phyloP scores from a whole-genome alignment of 2,113 vertebrate genomes.

The Pseudorectes ferrugineus region DNA sequence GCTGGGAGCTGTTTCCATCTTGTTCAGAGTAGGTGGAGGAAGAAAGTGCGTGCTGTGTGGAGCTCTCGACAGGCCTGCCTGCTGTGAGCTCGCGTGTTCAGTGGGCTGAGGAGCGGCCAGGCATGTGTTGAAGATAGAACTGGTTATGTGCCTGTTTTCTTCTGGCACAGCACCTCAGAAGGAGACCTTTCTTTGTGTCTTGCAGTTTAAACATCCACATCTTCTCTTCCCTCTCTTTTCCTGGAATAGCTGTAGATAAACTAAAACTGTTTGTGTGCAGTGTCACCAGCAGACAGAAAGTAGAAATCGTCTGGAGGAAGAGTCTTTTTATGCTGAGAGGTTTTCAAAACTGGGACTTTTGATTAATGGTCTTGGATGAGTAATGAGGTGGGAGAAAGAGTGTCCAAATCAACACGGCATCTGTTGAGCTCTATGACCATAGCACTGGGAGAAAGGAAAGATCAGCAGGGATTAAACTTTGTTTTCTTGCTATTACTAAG shows the following conservation, averaged over 20 bases:
- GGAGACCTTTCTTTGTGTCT: conserved; percentile 4
- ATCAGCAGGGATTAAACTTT: not conserved
- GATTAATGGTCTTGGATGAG: not conserved
- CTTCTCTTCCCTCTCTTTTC: not conserved
- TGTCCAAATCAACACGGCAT: not conserved
- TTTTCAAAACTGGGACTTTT: not conserved
- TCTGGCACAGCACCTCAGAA: not conserved
- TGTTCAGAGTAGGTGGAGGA: conserved; percentile 34
- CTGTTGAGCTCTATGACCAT: not conserved
- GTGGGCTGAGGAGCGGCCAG: conserved; percentile 13
- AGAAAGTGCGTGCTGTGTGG: conserved; percentile 7
- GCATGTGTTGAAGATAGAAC: not conserved
- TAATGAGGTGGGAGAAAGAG: not conserved
- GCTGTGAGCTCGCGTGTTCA: conserved; percentile 12
- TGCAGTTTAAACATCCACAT: not conserved
- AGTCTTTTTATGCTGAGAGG: not conserved
- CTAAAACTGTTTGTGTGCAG: not conserved
- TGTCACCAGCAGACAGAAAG: not conserved
- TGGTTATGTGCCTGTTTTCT: not conserved
- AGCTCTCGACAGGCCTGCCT: conserved; percentile 10
- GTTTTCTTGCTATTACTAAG: not conserved
- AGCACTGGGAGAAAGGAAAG: not conserved
- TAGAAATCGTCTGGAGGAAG: not conserved
- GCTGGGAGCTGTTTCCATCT: conserved; percentile 32
- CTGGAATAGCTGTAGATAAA: not conserved